These are phyloP conservation scores for Rhinogobius similis DNA, from an alignment of 2,113 vertebrate species.

Conservation along the genomic window DNA sequence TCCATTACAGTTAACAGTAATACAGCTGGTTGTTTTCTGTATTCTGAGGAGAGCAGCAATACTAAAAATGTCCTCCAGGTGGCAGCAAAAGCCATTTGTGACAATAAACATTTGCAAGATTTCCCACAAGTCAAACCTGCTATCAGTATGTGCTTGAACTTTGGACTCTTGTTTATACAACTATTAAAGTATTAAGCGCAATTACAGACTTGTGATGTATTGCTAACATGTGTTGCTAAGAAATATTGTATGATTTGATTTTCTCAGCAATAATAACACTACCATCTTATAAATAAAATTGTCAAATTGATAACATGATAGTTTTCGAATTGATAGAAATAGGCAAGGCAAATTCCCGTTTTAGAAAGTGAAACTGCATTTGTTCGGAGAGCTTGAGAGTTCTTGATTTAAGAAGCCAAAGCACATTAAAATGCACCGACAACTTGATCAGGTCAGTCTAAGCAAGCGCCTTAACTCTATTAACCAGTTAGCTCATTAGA, in stretches of 20 bases:
- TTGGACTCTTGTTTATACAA: conserved; percentile 61
- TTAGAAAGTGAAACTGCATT: background rate
- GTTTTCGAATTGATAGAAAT: background rate
- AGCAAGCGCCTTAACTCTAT: conserved; percentile 59
- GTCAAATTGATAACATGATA: conserved; percentile 2
- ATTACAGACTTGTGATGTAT: conserved; percentile 34
- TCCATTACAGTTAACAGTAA: conserved; percentile 45
- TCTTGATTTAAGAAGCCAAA: conserved; percentile 22
- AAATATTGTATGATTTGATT: conserved; percentile 18
- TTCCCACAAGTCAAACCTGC: conserved; percentile 17
- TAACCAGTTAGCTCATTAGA: conserved; percentile 70
- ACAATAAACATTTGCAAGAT: conserved; percentile 35
- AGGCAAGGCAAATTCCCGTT: background rate
- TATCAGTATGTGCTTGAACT: conserved; percentile 47
- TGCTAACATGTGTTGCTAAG: conserved; percentile 2
- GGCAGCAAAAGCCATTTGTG: conserved; percentile 50
- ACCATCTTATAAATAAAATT: background rate
- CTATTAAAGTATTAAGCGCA: conserved; percentile 51
- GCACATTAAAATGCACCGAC: conserved; percentile 66
- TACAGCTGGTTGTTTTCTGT: conserved; percentile 13
- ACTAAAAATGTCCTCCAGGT: conserved; percentile 55
- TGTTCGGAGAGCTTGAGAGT: conserved; percentile 24
- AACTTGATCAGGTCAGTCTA: conserved; percentile 61
- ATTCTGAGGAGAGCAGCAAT: conserved; percentile 14
- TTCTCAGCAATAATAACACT: background rate